phyloP scores from a whole-genome alignment of 2,888 invertebrate genomes.

The Litoditis marina region DNA sequence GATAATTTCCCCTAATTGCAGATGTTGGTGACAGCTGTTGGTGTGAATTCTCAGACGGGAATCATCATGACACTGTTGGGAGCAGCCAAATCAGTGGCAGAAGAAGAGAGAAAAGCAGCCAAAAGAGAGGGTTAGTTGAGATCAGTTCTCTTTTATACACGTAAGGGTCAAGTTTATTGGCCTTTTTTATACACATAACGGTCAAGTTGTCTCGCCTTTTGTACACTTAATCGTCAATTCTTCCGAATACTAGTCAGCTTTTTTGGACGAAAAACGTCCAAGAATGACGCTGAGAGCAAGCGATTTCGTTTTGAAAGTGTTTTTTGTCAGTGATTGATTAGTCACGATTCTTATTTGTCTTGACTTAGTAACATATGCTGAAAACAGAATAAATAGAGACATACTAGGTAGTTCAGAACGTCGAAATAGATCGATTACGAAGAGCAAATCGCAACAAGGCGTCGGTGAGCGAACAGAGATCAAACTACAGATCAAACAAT shows the following conservation, averaged over 20 bases:
- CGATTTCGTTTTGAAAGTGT: too few relatives aligned
- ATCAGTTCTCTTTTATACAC: not conserved
- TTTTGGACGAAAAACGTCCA: too few relatives aligned
- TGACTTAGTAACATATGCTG: not conserved
- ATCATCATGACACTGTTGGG: conserved; percentile 62
- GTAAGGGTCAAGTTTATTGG: too few relatives aligned
- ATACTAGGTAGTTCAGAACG: conserved; percentile 14
- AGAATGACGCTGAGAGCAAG: too few relatives aligned
- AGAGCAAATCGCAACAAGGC: conserved; percentile 14
- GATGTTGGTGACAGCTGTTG: conserved; percentile 59
- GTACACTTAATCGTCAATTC: too few relatives aligned
- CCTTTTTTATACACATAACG: too few relatives aligned
- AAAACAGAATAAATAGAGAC: conserved; percentile 1
- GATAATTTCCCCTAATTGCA: too few relatives aligned
- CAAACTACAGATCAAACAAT: too few relatives aligned
- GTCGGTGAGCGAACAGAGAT: conserved; percentile 12
- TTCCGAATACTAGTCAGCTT: too few relatives aligned
- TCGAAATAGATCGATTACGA: conserved; percentile 11
- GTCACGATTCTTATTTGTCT: not conserved
- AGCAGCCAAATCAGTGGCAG: conserved; percentile 56
- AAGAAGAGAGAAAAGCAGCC: conserved; percentile 55
- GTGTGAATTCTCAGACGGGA: conserved; percentile 60
- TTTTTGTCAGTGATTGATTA: too few relatives aligned
- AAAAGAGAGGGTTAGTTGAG: conserved; percentile 54
- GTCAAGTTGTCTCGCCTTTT: too few relatives aligned